A percentile compares a stretch with the other conserved stretches of the same genome.
phyloP scores from a whole-genome alignment of 2,113 vertebrate species.

The Anthoscopus minutus region DNA sequence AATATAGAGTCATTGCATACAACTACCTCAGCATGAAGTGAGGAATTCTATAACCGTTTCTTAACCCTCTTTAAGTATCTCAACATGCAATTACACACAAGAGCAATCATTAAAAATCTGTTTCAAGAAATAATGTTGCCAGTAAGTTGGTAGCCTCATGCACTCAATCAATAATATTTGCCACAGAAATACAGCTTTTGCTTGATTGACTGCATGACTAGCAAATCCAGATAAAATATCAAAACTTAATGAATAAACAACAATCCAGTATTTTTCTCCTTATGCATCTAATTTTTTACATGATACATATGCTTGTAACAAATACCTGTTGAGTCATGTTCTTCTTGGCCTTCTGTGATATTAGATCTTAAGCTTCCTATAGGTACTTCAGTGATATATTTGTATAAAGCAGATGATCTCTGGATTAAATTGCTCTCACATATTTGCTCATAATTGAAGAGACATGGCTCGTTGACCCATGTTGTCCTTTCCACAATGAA shows the following conservation, averaged over 20 bases:
- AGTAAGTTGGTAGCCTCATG: background rate
- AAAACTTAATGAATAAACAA: background rate
- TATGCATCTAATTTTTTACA: background rate
- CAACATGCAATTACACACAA: background rate
- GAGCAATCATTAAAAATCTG: background rate
- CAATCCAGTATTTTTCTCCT: background rate
- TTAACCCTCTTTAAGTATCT: background rate
- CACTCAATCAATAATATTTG: background rate
- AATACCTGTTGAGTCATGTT: background rate
- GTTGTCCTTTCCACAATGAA: background rate
- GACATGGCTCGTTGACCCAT: background rate
- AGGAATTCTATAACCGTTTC: background rate
- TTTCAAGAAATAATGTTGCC: background rate
- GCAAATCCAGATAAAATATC: background rate
- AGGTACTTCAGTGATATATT: background rate
- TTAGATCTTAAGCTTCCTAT: background rate
- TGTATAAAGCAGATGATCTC: background rate
- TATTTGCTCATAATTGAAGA: background rate
- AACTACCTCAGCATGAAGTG: background rate
- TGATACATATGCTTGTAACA: background rate
- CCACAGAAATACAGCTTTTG: background rate
- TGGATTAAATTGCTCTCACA: background rate
- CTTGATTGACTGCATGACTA: background rate
- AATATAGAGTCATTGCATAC: background rate
- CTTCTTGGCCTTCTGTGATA: background rate